A percentile compares a stretch with the other conserved stretches of the same genome.
Conservation (phyloP, 2,113 vertebrate genomes). For the Chionodraco myersi region DNA sequence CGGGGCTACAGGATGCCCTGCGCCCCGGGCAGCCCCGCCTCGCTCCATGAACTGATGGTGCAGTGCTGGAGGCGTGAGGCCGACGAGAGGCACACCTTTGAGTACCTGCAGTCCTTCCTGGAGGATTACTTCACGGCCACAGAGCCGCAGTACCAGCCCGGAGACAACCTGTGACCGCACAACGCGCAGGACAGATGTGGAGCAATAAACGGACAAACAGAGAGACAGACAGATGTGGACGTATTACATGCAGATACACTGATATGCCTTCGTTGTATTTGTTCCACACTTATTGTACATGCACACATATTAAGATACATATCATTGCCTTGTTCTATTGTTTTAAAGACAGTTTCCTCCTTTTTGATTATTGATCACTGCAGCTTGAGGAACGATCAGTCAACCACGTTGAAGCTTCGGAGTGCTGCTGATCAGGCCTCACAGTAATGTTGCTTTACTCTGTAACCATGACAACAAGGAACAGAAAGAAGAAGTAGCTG, state of each 20-base stretch:
- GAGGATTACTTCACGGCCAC: conserved; percentile 99
- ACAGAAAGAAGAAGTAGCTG: conserved; percentile 75
- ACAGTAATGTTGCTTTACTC: conserved; percentile 79
- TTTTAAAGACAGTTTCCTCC: conserved; percentile 43
- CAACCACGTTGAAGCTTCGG: conserved; percentile 60
- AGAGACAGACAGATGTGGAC: conserved; percentile 2
- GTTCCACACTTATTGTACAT: conserved; percentile 24
- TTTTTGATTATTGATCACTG: conserved; percentile 37
- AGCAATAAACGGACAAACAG: conserved; percentile 38
- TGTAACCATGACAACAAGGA: conserved; percentile 83
- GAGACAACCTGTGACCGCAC: conserved; percentile 88
- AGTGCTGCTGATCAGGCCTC: conserved; percentile 75
- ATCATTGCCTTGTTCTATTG: conserved; percentile 60
- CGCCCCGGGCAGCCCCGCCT: conserved; percentile 87
- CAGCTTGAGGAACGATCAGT: conserved; percentile 62
- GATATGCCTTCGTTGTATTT: conserved; percentile 39
- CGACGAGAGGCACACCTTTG: conserved; percentile 96
- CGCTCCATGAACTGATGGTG: conserved; percentile 94
- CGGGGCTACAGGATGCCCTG: conserved; percentile 95
- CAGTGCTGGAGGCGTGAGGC: conserved; percentile 96
- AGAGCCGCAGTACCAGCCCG: conserved; percentile 98
- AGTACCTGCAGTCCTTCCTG: conserved; percentile 97
- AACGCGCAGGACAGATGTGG: conserved; percentile 6
- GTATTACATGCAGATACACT: conserved; percentile 18
- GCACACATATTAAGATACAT: conserved; percentile 51